phyloP scores from a whole-genome alignment of 2,888 invertebrate genomes.

The Parnassius mnemosyne region DNA sequence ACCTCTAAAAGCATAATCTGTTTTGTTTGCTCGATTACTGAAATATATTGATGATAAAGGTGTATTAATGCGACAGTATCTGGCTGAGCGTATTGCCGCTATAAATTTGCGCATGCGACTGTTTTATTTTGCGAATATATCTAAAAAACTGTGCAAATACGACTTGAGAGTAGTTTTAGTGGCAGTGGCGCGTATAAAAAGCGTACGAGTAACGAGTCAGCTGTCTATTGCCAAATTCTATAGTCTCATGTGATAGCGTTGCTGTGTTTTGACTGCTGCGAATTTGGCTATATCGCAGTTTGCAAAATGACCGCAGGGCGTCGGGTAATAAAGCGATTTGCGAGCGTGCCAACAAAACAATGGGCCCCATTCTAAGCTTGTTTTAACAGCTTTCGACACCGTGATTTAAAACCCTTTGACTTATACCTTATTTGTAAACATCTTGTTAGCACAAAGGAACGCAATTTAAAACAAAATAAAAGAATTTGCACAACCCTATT shows the following conservation, averaged over 20 bases:
- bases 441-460: constrained; percentile 66
- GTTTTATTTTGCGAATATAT: constrained; percentile 33
- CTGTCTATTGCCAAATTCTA: constrained; percentile 17
- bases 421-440: constrained; percentile 77
- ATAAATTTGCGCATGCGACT: constrained; percentile 32
- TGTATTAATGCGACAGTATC: constrained; percentile 33
- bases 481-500: constrained; percentile 74
- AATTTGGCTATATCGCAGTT: constrained; percentile 74
- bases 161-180: constrained; percentile 23
- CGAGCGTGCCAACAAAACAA: constrained; percentile 75
- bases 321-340: constrained; percentile 78
- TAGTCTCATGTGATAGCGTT: constrained; percentile 56
- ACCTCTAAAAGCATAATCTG: constrained; percentile 52
- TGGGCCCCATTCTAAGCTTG: constrained; percentile 72
- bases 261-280: constrained; percentile 74
- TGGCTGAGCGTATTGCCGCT: constrained; percentile 27
- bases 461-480: constrained; percentile 59
- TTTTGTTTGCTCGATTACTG: constrained; percentile 45
- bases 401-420: constrained; percentile 80
- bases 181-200: constrained; percentile 6
- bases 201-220: constrained; percentile 5
- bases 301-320: constrained; percentile 58
- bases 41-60: constrained; percentile 39
- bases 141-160: constrained; percentile 26
- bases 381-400: constrained; percentile 78